Conservation (phyloP, 2,888 invertebrate species). For the Chaetoderma sp. region DNA sequence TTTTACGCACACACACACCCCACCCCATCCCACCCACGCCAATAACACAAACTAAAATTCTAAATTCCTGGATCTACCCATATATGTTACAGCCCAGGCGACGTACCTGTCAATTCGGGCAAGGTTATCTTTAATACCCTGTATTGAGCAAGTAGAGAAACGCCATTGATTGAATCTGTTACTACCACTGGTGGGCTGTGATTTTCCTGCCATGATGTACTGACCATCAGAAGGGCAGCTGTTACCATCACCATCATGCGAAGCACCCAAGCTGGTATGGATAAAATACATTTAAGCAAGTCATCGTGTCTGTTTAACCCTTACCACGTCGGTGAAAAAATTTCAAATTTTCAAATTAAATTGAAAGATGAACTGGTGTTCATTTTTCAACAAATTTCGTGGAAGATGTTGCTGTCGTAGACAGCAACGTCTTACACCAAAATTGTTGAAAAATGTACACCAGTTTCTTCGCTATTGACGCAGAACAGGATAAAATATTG, state of each 20-base stretch:
- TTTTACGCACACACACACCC: too few species aligned
- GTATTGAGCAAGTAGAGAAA: neutral
- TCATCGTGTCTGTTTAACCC: neutral
- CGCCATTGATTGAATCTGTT: neutral
- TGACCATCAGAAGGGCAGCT: neutral
- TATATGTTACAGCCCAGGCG: neutral
- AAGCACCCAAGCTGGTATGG: neutral
- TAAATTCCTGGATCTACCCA: too few species aligned
- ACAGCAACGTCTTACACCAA: too few species aligned
- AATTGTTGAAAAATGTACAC: too few species aligned
- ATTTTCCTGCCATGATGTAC: neutral
- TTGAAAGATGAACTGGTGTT: too few species aligned
- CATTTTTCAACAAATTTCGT: too few species aligned
- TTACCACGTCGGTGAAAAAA: neutral
- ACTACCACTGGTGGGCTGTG: neutral
- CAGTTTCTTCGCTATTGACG: too few species aligned
- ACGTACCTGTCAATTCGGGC: neutral
- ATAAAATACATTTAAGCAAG: neutral
- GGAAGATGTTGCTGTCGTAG: too few species aligned
- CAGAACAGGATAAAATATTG: too few species aligned
- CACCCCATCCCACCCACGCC: too few species aligned
- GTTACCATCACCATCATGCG: neutral
- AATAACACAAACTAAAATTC: too few species aligned
- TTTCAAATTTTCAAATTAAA: neutral
- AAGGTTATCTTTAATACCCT: neutral